Base-by-base conservation (phyloP, 2,888 invertebrate genomes). In the Epinotia bilunana region DNA sequence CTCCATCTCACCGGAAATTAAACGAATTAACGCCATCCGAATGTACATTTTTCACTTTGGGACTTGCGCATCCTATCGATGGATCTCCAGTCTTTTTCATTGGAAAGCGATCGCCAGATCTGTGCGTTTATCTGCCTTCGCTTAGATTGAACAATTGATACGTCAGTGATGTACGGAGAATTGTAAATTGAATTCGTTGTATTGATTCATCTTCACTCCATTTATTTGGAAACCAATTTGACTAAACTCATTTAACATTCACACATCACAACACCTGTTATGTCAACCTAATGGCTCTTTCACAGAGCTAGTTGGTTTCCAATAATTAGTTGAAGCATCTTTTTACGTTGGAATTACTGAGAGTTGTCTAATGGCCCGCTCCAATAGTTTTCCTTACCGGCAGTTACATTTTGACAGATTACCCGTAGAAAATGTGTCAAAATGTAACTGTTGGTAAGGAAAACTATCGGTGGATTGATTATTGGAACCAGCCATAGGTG, bases 21-120 rank as follows among this genome's bases (percentile, higher is more conserved):
- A 94, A 93, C 93, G 94, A 94, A 94, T 94, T 94, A 94, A 94
- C 93, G 93, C 93, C 91, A 91, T 94, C 94, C 93, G 92, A 94
- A 94, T 92, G 94, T 93, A 93, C 93, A 94, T 94, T 94, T 94
- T 94, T 94, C 94, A 94, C 93, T 93, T 90, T 89, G 91, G 89
- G 84, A 90, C 86, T 91, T 88, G 90, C 91, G 92, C 89, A 87
- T 91, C 88, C 91, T 90, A 93, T 93, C 92, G 89, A 93, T 88
- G 91, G 88, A 93, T 92, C 92, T 91, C 84, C 84, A 90, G 90
- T 91, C 90, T 92, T 90, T 93, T 92, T 90, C 92, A 92, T 91
- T 88, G 88, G 84, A 87, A 89, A 89, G 84, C 89, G 87, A 91
- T 92, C 91, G 84, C 81, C 84, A 85, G 86, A 91, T 91, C 90